Conservation (phyloP, 2,888 invertebrate species). For the Drosophila paranaensis region DNA sequence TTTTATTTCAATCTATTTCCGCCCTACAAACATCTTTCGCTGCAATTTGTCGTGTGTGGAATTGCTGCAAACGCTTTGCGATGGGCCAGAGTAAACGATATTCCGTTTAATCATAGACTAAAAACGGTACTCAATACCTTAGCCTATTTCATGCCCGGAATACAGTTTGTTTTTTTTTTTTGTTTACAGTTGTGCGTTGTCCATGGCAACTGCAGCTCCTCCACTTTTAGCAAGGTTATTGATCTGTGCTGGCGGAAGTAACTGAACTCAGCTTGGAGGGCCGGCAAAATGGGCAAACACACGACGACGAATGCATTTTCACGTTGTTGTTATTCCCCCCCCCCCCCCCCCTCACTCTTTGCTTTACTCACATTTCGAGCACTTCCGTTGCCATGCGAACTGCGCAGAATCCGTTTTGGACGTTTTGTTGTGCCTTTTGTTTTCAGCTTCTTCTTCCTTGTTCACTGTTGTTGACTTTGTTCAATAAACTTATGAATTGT, state of each 20-base stretch:
- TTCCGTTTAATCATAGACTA: constrained; percentile 83
- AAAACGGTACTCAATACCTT: constrained; percentile 67
- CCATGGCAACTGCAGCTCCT: constrained; percentile 28
- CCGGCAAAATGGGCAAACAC: constrained; percentile 31
- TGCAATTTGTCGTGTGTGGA: constrained; percentile 62
- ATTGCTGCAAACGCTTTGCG: constrained; percentile 56
- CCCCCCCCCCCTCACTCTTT: constrained; percentile 6
- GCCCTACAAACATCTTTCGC: constrained; percentile 45
- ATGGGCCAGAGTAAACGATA: constrained; percentile 74
- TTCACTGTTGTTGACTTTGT: constrained; percentile 38
- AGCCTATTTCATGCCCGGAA: constrained; percentile 83
- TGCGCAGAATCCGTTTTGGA: constrained; percentile 73
- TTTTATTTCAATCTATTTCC: constrained; percentile 12
- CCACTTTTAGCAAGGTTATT: constrained; percentile 54
- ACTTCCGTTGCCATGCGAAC: constrained; percentile 31
- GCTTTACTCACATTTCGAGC: constrained; percentile 36
- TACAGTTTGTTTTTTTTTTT: constrained; percentile 55
- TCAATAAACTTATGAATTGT: constrained; percentile 42
- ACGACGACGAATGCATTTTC: constrained; percentile 49
- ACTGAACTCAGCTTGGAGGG: constrained; percentile 28
- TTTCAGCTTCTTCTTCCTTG: constrained; percentile 18
- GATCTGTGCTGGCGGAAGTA: constrained; percentile 42
- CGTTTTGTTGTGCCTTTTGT: constrained; percentile 57
- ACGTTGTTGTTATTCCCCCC: constrained; percentile 62
- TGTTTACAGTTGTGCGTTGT: background rate